phyloP scores from a whole-genome alignment of 2,888 invertebrate species.

The Hesperia comma region DNA sequence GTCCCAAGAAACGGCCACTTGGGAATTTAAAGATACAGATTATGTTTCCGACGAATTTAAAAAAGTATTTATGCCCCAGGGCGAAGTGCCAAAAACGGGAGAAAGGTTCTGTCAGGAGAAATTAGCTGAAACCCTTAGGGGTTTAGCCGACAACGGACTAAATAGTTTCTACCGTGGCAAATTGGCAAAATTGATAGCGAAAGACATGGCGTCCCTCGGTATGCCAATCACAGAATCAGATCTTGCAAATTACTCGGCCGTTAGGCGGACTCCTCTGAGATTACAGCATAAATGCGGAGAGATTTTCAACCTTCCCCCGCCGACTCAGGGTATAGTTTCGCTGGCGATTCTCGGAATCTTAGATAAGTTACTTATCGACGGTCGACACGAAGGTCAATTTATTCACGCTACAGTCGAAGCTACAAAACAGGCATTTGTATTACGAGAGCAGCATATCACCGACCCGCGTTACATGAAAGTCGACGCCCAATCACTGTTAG shows the following conservation, averaged over 20 bases:
- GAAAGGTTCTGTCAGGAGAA: conserved; percentile 62
- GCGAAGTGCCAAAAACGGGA: conserved; percentile 57
- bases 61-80: conserved; percentile 57
- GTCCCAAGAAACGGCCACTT: conserved; percentile 45
- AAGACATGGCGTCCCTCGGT: conserved; percentile 63
- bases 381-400: conserved; percentile 66
- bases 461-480: conserved; percentile 68
- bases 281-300: conserved; percentile 64
- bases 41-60: conserved; percentile 51
- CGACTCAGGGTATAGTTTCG: conserved; percentile 75
- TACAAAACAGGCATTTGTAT: conserved; percentile 46
- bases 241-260: conserved; percentile 61
- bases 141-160: conserved; percentile 62
- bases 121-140: conserved; percentile 63
- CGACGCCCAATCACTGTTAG: conserved; percentile 59
- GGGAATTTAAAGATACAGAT: conserved; percentile 31
- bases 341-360: conserved; percentile 67
- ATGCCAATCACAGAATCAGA: conserved; percentile 70
- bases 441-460: conserved; percentile 58
- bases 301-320: conserved; percentile 70
- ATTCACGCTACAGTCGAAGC: conserved; percentile 71
- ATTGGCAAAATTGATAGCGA: conserved; percentile 62
- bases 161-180: conserved; percentile 70
- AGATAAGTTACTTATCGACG: conserved; percentile 65
- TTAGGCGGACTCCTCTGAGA: conserved; percentile 63